Conservation (phyloP, 53 echinoderm and acorn worm species). For the Glandiceps talaboti region DNA sequence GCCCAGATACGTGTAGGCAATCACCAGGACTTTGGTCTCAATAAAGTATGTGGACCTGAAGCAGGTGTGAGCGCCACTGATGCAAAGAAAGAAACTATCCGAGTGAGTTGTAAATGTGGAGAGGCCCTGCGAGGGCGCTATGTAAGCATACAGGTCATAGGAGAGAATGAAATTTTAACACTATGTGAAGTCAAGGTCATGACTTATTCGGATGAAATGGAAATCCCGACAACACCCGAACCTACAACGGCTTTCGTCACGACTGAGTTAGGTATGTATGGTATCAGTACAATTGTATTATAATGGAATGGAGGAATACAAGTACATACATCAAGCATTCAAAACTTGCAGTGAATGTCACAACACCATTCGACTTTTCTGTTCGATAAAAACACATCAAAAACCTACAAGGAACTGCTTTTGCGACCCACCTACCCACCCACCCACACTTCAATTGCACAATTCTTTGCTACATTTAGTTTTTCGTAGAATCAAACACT, state of each 20-base stretch:
- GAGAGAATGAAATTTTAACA: background rate
- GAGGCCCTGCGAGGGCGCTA: conserved; percentile 10
- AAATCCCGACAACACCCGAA: background rate
- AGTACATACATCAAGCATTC: background rate
- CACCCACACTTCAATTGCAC: too few relatives aligned
- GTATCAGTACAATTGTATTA: too few relatives aligned
- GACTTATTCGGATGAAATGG: background rate
- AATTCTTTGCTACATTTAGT: too few relatives aligned
- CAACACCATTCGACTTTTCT: too few relatives aligned
- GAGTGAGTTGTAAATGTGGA: background rate
- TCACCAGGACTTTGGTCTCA: background rate
- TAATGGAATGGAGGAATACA: too few relatives aligned
- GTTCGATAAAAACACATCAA: too few relatives aligned
- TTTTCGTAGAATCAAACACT: too few relatives aligned
- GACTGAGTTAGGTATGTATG: background rate
- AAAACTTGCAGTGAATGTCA: too few relatives aligned
- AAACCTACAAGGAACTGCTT: too few relatives aligned
- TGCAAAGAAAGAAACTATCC: conserved; percentile 2
- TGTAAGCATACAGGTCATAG: conserved; percentile 6
- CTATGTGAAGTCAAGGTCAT: background rate
- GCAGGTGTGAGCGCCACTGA: conserved; percentile 13
- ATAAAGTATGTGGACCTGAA: background rate
- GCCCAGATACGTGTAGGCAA: conserved; percentile 15
- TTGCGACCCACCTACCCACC: too few relatives aligned
- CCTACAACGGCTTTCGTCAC: background rate